Evolutionary conservation across 1,140 invertebrate species (phyloP).

Genomic region (Bombus superbus): DNA sequence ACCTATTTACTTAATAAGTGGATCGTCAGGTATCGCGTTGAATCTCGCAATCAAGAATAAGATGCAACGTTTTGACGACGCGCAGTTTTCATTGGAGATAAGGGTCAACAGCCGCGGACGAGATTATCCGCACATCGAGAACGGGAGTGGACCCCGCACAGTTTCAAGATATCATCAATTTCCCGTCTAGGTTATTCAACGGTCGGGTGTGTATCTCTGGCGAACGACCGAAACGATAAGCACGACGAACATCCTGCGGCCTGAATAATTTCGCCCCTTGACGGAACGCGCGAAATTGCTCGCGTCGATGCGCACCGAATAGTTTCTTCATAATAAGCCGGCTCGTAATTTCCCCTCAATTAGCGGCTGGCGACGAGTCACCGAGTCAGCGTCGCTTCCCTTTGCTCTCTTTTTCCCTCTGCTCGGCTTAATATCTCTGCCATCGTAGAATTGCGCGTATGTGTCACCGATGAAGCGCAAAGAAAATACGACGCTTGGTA

Average conservation of each 20-base stretch:
- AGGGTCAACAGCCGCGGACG: conserved; percentile 24
- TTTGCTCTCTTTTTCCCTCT: conserved; percentile 13
- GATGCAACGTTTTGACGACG: neutral
- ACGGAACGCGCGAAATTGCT: conserved; percentile 65
- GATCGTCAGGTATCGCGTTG: conserved; percentile 13
- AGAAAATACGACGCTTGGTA: neutral
- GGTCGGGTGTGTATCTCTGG: neutral
- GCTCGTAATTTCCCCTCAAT: conserved; percentile 71
- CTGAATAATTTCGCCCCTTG: conserved; percentile 50
- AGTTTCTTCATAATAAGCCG: conserved; percentile 69
- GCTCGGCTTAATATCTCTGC: neutral
- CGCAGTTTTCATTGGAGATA: conserved; percentile 30
- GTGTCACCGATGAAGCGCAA: neutral
- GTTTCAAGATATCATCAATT: conserved; percentile 40
- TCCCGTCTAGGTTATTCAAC: neutral
- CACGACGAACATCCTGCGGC: conserved; percentile 20
- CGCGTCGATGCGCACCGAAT: conserved; percentile 68
- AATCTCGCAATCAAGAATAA: neutral
- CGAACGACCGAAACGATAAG: conserved; percentile 11
- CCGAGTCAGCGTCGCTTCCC: conserved; percentile 33
- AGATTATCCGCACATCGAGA: conserved; percentile 33
- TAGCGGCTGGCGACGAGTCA: conserved; percentile 62
- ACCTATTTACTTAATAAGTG: neutral
- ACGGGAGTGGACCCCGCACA: neutral
- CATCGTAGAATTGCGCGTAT: conserved; percentile 6